Evolutionary conservation across 2,888 invertebrate species (phyloP), one percentile per base, ranked within the genome.

Genomic region (Aspidiotus destructor): DNA sequence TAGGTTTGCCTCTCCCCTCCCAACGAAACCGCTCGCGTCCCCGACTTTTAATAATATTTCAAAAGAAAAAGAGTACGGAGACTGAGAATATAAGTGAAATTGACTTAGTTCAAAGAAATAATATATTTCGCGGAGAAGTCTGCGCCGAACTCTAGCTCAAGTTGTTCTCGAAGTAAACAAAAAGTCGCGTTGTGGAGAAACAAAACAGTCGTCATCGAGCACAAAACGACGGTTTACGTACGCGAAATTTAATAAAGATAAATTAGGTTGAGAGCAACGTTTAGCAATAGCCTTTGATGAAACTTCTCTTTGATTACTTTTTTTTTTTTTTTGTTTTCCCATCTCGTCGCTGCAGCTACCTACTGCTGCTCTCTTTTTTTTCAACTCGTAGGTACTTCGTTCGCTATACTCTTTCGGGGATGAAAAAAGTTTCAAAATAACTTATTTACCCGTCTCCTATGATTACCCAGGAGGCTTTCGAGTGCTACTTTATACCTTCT

Each of bases 141-240:
- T 11, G 11, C n/a, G 48, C 10, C 10, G 10, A 48, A n/a, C 48
- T 48, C 48, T 48, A 5, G 28, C 48, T 48, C 48, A n/a, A 48
- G 48, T 48, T 28, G 28, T 28, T 28, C 28, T 48, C 6, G 48
- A 48, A 48, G 6, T 48, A 48, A 48, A 48, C 48, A 48, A 48
- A 48, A 48, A 48, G 48, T 48, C 48, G 48, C 48, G n/a, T 11
- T 48, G n/a, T n/a, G 48, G 48, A 48, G n/a, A 48, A 48, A 48
- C 48, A 48, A 48, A 48, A 48, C 48, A 48, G 48, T 48, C 48
- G 48, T 48, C 48, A n/a, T 48, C 48, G n/a, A 48, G n/a, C n/a
- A 48, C n/a, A 48, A 48, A 48, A 48, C n/a, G 48, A 48, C 48
- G 48, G 48, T 48, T 48, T 48, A 48, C 48, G 48, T 48, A 48